Evolutionary conservation across 2,888 invertebrate species (phyloP), one percentile per base, ranked within the genome.

Genomic region (Nomada fucata): DNA sequence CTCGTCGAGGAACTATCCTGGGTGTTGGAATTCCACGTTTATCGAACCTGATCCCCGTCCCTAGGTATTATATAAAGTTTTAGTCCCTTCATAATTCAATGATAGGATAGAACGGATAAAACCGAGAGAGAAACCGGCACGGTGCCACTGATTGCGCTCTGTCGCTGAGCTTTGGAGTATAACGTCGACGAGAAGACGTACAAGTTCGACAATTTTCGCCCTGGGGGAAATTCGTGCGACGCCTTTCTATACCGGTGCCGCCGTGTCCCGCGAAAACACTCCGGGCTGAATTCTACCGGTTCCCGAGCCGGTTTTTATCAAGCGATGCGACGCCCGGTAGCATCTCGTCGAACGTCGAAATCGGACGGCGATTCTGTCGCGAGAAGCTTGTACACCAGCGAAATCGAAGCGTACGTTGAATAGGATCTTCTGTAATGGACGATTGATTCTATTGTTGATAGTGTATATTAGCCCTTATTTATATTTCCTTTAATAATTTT

Each of bases 281-380:
- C 36, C 2, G 13, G 15, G 5, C 52, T 26, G 79, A 86, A 78
- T 86, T 86, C 86, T 86, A 84, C 87, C 87, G 82, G 87, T 86
- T 84, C 57, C 60, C 36, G 15, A 74, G 65, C 86, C 84, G 86
- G 87, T 86, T 86, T 73, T 86, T 82, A 73, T 79, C 69, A 36
- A 7, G 36, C 36, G 68, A 47, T 69, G 64, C 29, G 59, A 23
- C 42, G 53, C 9, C 52, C 59, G 59, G 69, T 77, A 70, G 64
- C 55, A 23, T 47, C 47, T 11, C 15, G 11, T 13, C 47, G 47
- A 47, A 36, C 36, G 36, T 36, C 36, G 36, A 36, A 36, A 52
- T 26, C 47, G 63, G 53, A 44, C 20, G 50, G 29, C 13, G 60
- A 63, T 23, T 76, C 20, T 36, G 36, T 13, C 23, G 15, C 53